These are phyloP conservation scores for Caenorhabditis plicata DNA, from an alignment of 2,888 invertebrate species.

Conservation along the genomic window DNA sequence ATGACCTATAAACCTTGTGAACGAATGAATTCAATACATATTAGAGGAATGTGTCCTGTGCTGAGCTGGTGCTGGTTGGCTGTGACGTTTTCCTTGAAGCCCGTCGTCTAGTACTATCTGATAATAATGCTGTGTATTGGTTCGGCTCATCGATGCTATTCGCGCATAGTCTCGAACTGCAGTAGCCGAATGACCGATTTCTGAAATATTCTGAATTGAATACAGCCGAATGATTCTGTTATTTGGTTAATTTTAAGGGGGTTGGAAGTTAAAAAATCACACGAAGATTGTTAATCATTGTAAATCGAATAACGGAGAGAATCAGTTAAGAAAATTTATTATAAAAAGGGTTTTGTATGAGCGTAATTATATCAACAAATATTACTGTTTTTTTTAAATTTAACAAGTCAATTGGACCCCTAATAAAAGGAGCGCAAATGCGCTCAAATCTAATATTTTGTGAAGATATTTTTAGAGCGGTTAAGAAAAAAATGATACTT, in stretches of 20 bases:
- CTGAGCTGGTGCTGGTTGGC: slow-evolving; percentile 60
- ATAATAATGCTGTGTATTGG: slow-evolving; percentile 58
- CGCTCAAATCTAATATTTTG: too few species aligned
- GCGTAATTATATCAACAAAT: too few species aligned
- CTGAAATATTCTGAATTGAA: slow-evolving; percentile 9
- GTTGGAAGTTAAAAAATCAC: not conserved
- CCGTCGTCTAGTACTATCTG: slow-evolving; percentile 50
- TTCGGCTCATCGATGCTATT: slow-evolving; percentile 49
- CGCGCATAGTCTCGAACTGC: slow-evolving; percentile 39
- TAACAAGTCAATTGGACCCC: too few species aligned
- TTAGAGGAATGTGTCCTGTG: slow-evolving; percentile 62
- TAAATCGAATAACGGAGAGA: too few species aligned
- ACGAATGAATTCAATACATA: too few species aligned
- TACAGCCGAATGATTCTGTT: not conserved
- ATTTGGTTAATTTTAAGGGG: not conserved
- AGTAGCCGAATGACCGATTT: slow-evolving; percentile 40
- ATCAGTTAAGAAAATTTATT: too few species aligned
- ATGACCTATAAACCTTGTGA: too few species aligned
- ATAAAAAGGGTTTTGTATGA: too few species aligned
- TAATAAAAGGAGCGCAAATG: too few species aligned
- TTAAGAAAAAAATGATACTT: too few species aligned
- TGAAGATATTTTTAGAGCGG: too few species aligned
- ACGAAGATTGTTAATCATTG: not conserved
- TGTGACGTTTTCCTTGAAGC: slow-evolving; percentile 54
- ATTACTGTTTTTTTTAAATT: too few species aligned